A percentile compares a stretch with the other conserved stretches of the same genome.
Conservation (phyloP, 2,797 vertebrate species). For the Sebastes hubbsi region DNA sequence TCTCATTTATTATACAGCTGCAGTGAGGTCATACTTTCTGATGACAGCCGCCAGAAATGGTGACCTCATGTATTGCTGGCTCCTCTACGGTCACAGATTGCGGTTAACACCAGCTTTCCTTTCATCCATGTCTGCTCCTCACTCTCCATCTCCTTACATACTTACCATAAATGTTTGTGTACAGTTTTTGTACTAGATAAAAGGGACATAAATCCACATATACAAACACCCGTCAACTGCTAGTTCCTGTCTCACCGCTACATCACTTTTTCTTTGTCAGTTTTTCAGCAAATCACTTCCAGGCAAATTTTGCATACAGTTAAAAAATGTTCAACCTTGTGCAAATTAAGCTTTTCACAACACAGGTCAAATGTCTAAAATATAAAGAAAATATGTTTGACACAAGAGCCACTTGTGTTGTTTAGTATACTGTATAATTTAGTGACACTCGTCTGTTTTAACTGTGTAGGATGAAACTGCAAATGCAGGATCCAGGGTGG, state of each 20-base stretch:
- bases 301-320: not conserved
- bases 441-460: not conserved
- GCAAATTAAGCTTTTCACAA: too few species aligned
- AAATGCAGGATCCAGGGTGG: constrained; percentile 75
- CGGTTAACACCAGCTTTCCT: not conserved
- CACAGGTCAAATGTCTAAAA: not conserved
- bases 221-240: too few species aligned
- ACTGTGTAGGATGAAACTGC: constrained; percentile 73
- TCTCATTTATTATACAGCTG: too few species aligned
- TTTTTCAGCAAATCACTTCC: too few species aligned
- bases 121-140: not conserved
- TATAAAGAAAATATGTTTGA: not conserved
- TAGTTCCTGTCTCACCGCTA: too few species aligned
- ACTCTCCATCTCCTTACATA: not conserved
- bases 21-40: too few species aligned
- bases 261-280: too few species aligned
- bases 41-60: too few species aligned
- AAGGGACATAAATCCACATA: not conserved
- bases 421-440: too few species aligned
- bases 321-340: not conserved
- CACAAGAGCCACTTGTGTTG: too few species aligned
- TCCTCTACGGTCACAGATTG: too few species aligned
- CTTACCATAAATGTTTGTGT: not conserved
- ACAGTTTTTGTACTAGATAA: not conserved
- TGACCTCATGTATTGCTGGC: too few species aligned